These are phyloP conservation scores for Marasmarcha lunaedactyla DNA, from an alignment of 2,888 invertebrate species.

Conservation along the genomic window DNA sequence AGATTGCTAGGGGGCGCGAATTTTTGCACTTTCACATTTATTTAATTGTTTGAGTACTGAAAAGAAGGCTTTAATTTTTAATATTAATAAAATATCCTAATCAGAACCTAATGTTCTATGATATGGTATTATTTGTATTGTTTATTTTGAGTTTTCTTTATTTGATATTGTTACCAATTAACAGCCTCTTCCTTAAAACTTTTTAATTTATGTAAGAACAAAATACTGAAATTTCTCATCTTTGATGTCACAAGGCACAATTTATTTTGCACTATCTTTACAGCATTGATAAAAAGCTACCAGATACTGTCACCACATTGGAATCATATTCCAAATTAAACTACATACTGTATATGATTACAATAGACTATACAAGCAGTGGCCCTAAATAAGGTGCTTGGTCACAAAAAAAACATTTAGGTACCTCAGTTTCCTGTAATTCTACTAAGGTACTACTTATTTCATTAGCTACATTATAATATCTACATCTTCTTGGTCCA, in stretches of 20 bases:
- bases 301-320: conserved; percentile 6
- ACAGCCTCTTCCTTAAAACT: no score
- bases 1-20: no score
- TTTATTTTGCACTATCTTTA: background rate
- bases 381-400: conserved; percentile 75
- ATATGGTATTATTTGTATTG: no score
- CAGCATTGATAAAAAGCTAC: background rate
- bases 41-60: no score
- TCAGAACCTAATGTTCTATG: no score
- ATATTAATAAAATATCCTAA: no score
- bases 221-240: no score
- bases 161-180: no score
- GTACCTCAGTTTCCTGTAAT: conserved; percentile 70
- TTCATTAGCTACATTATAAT: conserved; percentile 67
- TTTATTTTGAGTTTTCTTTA: no score
- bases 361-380: conserved; percentile 24
- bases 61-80: no score
- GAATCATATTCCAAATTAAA: conserved; percentile 4
- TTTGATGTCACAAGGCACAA: background rate
- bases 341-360: conserved; percentile 1
- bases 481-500: conserved; percentile 77
- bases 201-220: no score
- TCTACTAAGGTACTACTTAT: conserved; percentile 65
- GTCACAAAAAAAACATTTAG: conserved; percentile 80
- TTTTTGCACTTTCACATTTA: no score